These are phyloP conservation scores for Enteromius trimaculatus DNA, from an alignment of 2,797 vertebrate genomes.

Conservation along the genomic window DNA sequence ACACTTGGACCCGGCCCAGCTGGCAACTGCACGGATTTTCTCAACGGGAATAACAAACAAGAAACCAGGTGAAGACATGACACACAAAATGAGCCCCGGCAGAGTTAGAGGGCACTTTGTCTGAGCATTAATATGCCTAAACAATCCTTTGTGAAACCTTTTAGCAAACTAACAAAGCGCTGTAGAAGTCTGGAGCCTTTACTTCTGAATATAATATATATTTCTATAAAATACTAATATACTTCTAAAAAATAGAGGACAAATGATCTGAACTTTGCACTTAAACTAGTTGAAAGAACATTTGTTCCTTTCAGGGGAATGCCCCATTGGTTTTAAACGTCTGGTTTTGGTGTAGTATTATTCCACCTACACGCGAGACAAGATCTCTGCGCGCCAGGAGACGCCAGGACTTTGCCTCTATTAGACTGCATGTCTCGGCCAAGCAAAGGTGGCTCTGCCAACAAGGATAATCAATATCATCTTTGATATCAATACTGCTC, in stretches of 20 bases:
- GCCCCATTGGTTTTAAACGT: conserved; percentile 10
- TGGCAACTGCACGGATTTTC: conserved; percentile 7
- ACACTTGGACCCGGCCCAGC: background rate
- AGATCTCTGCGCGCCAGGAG: background rate
- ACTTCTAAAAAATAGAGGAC: background rate
- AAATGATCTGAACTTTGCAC: conserved; percentile 5
- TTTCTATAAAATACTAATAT: no score
- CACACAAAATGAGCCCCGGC: background rate
- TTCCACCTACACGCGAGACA: background rate
- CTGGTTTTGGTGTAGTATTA: conserved; percentile 21
- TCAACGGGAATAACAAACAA: background rate
- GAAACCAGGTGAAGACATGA: background rate
- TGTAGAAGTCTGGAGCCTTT: background rate
- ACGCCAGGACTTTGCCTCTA: background rate
- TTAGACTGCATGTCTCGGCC: background rate
- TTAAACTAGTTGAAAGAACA: conserved; percentile 9
- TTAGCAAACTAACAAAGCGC: background rate
- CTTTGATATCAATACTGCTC: background rate
- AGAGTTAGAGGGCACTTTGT: conserved; percentile 1
- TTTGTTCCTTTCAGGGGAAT: conserved; percentile 18
- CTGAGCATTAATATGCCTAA: background rate
- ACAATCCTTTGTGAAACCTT: background rate
- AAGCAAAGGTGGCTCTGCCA: background rate
- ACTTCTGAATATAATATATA: background rate
- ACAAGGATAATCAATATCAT: background rate